Percentiles rank a stretch among this genome's conserved stretches.
Conservation (phyloP, 92 coral and sea anemone genomes). For the Montipora capitata region DNA sequence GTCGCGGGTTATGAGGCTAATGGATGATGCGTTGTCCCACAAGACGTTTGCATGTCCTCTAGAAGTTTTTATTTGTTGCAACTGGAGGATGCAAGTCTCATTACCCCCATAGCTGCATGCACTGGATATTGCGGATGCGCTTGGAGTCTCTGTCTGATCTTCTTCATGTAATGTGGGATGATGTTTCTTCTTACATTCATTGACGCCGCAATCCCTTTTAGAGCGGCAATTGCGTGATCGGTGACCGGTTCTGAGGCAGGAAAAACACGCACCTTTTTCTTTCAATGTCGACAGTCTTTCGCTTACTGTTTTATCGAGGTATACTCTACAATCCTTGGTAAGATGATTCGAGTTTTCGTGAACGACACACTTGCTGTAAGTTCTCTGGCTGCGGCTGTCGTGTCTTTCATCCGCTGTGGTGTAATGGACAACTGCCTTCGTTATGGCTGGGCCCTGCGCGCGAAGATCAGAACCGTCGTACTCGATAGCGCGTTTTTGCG, state of each 20-base stretch:
- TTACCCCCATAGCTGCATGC: constrained; percentile 30
- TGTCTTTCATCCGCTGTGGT: constrained; percentile 2
- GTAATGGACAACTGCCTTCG: constrained; percentile 15
- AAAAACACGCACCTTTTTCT: constrained; percentile 71
- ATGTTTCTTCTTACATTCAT: constrained; percentile 26
- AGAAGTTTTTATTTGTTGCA: constrained; percentile 52
- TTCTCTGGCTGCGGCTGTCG: background rate
- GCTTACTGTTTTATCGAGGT: constrained; percentile 22
- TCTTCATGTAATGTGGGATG: constrained; percentile 37
- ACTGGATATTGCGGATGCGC: background rate
- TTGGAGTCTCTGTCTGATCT: background rate
- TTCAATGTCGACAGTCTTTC: constrained; percentile 7
- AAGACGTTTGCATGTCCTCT: constrained; percentile 26
- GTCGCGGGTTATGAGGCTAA: constrained; percentile 57
- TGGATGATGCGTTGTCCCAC: background rate
- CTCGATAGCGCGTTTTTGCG: too few relatives aligned
- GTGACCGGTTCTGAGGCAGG: constrained; percentile 57
- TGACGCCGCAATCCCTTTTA: constrained; percentile 8
- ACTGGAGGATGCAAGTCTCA: constrained; percentile 54
- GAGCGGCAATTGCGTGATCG: constrained; percentile 37
- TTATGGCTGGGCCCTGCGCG: too few relatives aligned
- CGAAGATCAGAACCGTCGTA: too few relatives aligned
- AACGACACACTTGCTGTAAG: constrained; percentile 15
- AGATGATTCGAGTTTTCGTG: constrained; percentile 31
- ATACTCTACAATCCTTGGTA: constrained; percentile 38